A percentile compares a stretch with the other conserved stretches of the same genome.
phyloP scores from a whole-genome alignment of 1,140 invertebrate species.

The Chironomus striatipennis region DNA sequence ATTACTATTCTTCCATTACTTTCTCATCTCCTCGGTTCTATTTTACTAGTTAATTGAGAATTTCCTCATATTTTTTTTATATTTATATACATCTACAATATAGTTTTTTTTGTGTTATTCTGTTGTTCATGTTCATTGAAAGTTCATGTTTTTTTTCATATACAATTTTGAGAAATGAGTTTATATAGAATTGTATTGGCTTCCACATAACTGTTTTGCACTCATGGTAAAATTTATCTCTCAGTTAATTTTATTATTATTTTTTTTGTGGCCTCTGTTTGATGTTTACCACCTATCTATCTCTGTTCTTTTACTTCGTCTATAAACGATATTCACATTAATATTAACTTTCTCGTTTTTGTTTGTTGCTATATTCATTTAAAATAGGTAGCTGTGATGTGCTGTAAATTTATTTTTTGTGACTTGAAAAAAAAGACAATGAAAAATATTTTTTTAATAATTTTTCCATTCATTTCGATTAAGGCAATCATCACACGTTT shows the following conservation, averaged over 20 bases:
- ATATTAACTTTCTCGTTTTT: too few species aligned
- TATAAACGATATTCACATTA: too few species aligned
- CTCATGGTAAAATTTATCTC: not conserved
- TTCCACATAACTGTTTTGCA: constrained; percentile 21
- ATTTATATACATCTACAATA: not conserved
- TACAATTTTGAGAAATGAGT: not conserved
- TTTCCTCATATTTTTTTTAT: not conserved
- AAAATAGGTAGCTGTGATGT: too few species aligned
- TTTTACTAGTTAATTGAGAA: constrained; percentile 19
- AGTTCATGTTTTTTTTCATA: not conserved
- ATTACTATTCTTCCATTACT: not conserved
- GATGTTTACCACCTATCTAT: too few species aligned
- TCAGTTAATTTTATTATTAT: constrained; percentile 14
- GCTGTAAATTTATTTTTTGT: too few species aligned
- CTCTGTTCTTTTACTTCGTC: too few species aligned
- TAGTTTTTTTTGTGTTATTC: not conserved
- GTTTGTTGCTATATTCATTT: too few species aligned
- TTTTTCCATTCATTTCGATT: not conserved
- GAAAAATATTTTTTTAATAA: not conserved
- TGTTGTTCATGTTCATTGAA: not conserved
- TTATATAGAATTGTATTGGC: not conserved
- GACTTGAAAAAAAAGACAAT: not conserved
- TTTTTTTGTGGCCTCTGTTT: not conserved
- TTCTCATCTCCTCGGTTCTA: not conserved
- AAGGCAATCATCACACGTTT: not conserved